phyloP scores from a whole-genome alignment of 2,113 vertebrate genomes.

The Rhinichthys klamathensis region DNA sequence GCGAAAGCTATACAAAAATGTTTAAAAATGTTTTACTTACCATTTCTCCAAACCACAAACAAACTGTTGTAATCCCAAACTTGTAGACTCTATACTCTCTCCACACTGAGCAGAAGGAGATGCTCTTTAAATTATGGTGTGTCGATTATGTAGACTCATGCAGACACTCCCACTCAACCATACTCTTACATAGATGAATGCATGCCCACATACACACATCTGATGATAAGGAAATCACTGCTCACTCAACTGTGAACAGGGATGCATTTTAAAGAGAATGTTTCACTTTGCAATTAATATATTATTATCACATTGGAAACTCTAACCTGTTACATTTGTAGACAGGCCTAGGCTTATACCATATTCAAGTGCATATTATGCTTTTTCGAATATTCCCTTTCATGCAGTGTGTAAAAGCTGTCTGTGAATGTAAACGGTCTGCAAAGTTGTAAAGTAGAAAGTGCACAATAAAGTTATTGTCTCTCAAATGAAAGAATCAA shows the following conservation, averaged over 20 bases:
- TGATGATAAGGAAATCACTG: neutral
- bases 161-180: conserved; percentile 37
- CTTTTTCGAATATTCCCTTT: too few species aligned
- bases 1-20: neutral
- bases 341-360: neutral
- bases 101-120: neutral
- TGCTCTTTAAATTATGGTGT: conserved; percentile 13
- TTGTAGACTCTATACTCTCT: neutral
- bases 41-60: conserved; percentile 42
- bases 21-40: conserved; percentile 18
- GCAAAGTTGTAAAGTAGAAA: too few species aligned
- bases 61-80: neutral
- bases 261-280: neutral
- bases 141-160: conserved; percentile 1
- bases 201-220: neutral
- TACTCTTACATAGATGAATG: conserved; percentile 21
- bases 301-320: neutral
- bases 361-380: too few species aligned
- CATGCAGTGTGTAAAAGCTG: too few species aligned
- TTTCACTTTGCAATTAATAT: too few species aligned
- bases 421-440: too few species aligned
- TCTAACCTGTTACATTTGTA: neutral
- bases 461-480: too few species aligned
- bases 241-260: neutral
- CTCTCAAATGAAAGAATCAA: too few species aligned